A percentile compares a stretch with the other conserved stretches of the same genome.
Conservation (phyloP, 2,888 invertebrate genomes). For the Tineola bisselliella region DNA sequence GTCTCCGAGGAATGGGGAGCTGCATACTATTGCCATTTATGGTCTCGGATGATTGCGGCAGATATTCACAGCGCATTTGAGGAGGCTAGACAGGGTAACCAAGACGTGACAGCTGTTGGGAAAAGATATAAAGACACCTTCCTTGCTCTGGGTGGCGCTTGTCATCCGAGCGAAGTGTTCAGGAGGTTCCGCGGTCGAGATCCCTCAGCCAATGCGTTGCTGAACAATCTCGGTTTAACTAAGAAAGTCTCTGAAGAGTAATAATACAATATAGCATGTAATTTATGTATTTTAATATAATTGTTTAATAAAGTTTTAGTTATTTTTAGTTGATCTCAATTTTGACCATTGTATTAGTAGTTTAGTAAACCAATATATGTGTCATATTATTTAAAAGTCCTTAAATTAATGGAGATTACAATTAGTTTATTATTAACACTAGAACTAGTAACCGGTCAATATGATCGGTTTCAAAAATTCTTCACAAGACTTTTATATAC, state of each 20-base stretch:
- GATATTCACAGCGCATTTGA: constrained; percentile 89
- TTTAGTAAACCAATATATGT: background rate
- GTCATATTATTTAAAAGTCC: background rate
- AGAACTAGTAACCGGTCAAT: no score
- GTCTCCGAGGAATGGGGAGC: constrained; percentile 87
- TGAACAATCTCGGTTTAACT: constrained; percentile 71
- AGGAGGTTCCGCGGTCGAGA: constrained; percentile 91
- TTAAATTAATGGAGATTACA: background rate
- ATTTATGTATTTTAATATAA: constrained; percentile 15
- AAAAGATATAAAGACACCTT: constrained; percentile 83
- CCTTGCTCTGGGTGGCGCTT: constrained; percentile 83
- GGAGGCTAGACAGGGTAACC: constrained; percentile 68
- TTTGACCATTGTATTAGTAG: background rate
- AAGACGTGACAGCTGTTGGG: constrained; percentile 68
- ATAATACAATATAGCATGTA: constrained; percentile 16
- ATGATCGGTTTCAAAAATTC: no score
- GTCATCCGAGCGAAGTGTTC: constrained; percentile 86
- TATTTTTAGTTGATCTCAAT: background rate
- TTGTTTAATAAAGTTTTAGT: background rate
- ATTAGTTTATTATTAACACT: no score
- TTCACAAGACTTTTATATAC: no score
- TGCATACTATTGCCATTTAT: constrained; percentile 84
- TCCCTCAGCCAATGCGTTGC: constrained; percentile 84
- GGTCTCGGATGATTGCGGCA: constrained; percentile 91
- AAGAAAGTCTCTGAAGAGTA: constrained; percentile 42